phyloP scores from a whole-genome alignment of 2,888 invertebrate species.

The Sericinus montela region DNA sequence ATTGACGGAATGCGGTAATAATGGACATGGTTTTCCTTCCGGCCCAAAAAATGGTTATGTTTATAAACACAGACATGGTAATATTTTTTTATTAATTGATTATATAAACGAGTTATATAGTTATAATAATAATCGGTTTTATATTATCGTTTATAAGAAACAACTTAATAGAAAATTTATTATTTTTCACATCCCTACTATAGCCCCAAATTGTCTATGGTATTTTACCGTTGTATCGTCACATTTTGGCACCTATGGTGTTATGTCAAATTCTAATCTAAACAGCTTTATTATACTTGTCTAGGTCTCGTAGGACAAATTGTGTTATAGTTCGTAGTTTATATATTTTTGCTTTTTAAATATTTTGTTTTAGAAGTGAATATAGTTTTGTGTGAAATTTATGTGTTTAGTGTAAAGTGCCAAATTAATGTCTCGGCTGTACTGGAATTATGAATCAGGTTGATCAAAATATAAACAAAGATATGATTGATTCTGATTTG shows the following conservation, averaged over 20 bases:
- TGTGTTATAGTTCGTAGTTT: conserved; percentile 55
- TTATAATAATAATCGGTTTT: too few relatives aligned
- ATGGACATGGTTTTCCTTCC: too few relatives aligned
- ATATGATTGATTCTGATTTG: conserved; percentile 75
- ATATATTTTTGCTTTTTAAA: conserved; percentile 57
- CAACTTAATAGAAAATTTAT: too few relatives aligned
- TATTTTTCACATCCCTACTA: too few relatives aligned
- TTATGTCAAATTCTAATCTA: conserved; percentile 72
- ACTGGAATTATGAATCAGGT: conserved; percentile 67
- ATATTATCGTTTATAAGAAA: too few relatives aligned
- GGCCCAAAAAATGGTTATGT: too few relatives aligned
- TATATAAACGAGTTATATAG: too few relatives aligned
- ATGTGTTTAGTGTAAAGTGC: conserved; percentile 66
- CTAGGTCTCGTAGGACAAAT: conserved; percentile 59
- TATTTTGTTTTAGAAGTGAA: conserved; percentile 59
- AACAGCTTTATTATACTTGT: conserved; percentile 53
- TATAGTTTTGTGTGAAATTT: conserved; percentile 60
- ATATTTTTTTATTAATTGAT: too few relatives aligned
- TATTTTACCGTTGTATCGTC: conserved; percentile 56
- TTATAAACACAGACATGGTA: too few relatives aligned
- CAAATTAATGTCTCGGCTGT: conserved; percentile 70
- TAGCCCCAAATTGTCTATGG: conserved; percentile 34
- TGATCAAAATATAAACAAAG: conserved; percentile 79
- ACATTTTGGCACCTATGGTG: conserved; percentile 53
- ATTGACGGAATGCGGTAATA: too few relatives aligned